Percentiles rank a stretch among this genome's conserved stretches.
Conservation (phyloP, 2,888 invertebrate genomes). For the Troides aeacus region DNA sequence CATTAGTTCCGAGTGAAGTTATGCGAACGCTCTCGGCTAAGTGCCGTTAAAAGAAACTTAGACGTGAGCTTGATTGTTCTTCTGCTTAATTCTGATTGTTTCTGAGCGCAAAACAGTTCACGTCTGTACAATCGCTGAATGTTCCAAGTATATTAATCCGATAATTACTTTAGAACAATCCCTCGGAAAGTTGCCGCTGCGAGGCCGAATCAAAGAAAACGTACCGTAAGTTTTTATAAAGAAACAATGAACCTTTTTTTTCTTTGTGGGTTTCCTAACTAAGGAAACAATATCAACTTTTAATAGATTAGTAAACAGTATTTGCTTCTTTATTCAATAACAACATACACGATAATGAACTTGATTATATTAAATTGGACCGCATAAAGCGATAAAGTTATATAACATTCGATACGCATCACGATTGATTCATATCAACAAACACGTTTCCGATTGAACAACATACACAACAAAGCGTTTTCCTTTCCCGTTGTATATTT, state of each 20-base stretch:
- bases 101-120: slow-evolving; percentile 69
- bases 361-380: too few relatives aligned
- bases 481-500: slow-evolving; percentile 33
- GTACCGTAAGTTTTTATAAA: slow-evolving; percentile 63
- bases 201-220: slow-evolving; percentile 55
- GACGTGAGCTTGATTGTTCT: slow-evolving; percentile 74
- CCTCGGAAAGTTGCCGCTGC: slow-evolving; percentile 61
- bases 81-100: slow-evolving; percentile 76
- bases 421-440: slow-evolving; percentile 16
- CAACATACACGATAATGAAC: neutral
- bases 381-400: neutral
- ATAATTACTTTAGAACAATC: slow-evolving; percentile 79
- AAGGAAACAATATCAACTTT: neutral
- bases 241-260: slow-evolving; percentile 51
- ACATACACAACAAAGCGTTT: slow-evolving; percentile 26
- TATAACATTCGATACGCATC: neutral
- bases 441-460: slow-evolving; percentile 24
- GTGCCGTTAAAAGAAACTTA: slow-evolving; percentile 79
- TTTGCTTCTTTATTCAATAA: neutral
- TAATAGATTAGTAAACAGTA: neutral
- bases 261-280: neutral
- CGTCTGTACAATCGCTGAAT: slow-evolving; percentile 62
- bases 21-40: slow-evolving; percentile 68
- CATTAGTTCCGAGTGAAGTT: slow-evolving; percentile 75
- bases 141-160: slow-evolving; percentile 74